Evolutionary conservation across 2,797 vertebrate species (phyloP).

Genomic region (Anabacerthia variegaticeps): DNA sequence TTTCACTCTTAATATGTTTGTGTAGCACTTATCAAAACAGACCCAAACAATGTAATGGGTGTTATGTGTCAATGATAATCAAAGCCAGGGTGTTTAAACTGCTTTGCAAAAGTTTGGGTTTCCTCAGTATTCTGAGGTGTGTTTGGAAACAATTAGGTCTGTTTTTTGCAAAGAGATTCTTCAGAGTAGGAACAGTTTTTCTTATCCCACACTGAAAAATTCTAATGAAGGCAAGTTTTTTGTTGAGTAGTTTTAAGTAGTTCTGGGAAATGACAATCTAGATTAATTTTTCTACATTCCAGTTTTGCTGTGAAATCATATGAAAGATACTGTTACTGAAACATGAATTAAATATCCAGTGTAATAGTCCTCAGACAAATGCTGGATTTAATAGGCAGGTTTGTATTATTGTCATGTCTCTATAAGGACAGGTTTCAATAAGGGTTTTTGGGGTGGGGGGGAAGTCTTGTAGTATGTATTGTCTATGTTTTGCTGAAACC

Average conservation of each 20-base stretch:
- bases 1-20: constrained; percentile 24
- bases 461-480: neutral
- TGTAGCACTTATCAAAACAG: constrained; percentile 11
- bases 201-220: neutral
- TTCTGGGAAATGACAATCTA: neutral
- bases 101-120: neutral
- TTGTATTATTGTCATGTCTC: neutral
- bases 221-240: neutral
- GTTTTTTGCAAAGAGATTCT: neutral
- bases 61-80: constrained; percentile 12
- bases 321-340: neutral
- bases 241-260: neutral
- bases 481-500: constrained; percentile 49
- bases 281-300: neutral
- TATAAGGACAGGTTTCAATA: neutral
- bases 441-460: neutral
- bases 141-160: constrained; percentile 30
- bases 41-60: neutral
- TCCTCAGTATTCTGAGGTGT: neutral
- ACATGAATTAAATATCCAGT: neutral
- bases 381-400: neutral
- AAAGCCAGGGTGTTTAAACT: neutral
- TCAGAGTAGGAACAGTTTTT: neutral
- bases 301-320: neutral
- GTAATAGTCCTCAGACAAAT: neutral